These are phyloP conservation scores for Incurvaria masculella DNA, from an alignment of 2,888 invertebrate species.

Conservation along the genomic window DNA sequence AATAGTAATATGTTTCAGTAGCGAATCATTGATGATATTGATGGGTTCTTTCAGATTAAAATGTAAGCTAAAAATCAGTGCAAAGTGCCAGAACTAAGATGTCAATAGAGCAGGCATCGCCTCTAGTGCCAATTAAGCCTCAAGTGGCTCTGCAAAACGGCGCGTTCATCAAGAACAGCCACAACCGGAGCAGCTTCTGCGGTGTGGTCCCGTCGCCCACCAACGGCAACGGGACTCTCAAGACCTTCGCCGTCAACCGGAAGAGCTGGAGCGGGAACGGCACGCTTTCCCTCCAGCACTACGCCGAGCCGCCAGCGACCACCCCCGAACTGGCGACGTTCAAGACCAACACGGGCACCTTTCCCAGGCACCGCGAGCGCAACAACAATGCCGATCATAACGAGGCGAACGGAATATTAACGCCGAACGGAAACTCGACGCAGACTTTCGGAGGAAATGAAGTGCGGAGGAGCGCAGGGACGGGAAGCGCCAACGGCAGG, in stretches of 20 bases:
- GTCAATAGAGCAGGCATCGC: slow-evolving; percentile 54
- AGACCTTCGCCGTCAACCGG: slow-evolving; percentile 50
- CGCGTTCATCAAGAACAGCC: slow-evolving; percentile 52
- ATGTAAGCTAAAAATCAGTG: not conserved
- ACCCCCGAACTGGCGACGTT: slow-evolving; percentile 48
- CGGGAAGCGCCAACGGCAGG: slow-evolving; percentile 47
- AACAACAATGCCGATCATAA: slow-evolving; percentile 39
- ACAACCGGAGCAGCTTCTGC: slow-evolving; percentile 53
- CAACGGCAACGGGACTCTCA: slow-evolving; percentile 45
- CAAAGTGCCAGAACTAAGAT: slow-evolving; percentile 29
- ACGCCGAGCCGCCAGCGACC: slow-evolving; percentile 26
- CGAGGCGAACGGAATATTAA: slow-evolving; percentile 40
- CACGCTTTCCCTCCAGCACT: slow-evolving; percentile 49
- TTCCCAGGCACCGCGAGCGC: slow-evolving; percentile 49
- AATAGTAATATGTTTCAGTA: too few relatives aligned
- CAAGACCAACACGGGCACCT: slow-evolving; percentile 49
- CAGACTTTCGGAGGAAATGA: slow-evolving; percentile 52
- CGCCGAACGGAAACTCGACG: slow-evolving; percentile 46
- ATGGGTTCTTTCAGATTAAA: not conserved
- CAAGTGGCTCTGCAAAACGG: slow-evolving; percentile 47
- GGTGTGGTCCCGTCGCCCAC: slow-evolving; percentile 46
- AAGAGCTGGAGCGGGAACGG: slow-evolving; percentile 56
- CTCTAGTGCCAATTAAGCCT: slow-evolving; percentile 51
- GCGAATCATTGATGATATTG: not conserved
- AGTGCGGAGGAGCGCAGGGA: slow-evolving; percentile 44